Evolutionary conservation across 2,888 invertebrate species (phyloP).

Genomic region (Agrotis segetum): DNA sequence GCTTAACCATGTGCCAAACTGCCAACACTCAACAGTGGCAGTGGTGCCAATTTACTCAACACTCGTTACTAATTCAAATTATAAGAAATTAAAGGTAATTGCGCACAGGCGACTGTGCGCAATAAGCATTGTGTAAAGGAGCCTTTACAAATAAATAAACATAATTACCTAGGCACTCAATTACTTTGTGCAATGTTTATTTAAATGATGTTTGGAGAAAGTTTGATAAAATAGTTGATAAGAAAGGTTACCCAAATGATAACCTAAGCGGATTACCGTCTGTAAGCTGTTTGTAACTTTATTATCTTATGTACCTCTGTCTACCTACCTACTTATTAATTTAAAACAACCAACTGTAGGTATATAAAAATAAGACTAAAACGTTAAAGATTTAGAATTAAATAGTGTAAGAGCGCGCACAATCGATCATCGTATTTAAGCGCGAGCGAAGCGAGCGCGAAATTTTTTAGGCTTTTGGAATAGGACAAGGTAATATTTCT

Average conservation of each 20-base stretch:
- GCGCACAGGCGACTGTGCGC: too few species aligned
- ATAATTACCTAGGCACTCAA: neutral
- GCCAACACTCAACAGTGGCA: too few species aligned
- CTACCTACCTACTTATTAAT: too few species aligned
- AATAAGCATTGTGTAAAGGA: too few species aligned
- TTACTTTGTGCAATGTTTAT: constrained; percentile 17
- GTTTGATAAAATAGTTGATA: constrained; percentile 37
- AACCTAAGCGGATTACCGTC: constrained; percentile 47
- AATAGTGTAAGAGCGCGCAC: neutral
- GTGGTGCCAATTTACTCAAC: too few species aligned
- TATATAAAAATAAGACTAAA: neutral
- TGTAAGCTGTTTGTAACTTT: constrained; percentile 16
- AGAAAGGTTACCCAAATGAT: constrained; percentile 38
- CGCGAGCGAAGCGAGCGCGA: too few species aligned
- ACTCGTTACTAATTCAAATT: too few species aligned
- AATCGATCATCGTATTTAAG: too few species aligned
- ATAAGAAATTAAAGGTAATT: too few species aligned
- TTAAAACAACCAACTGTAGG: neutral
- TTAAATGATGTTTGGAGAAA: constrained; percentile 34
- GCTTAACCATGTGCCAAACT: too few species aligned
- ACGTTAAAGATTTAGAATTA: neutral
- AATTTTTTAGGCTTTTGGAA: too few species aligned
- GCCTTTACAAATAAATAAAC: neutral
- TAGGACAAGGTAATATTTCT: too few species aligned
- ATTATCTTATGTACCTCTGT: constrained; percentile 12